Base-by-base conservation (phyloP, 2,888 invertebrate species). In the Tipula vernalis region DNA sequence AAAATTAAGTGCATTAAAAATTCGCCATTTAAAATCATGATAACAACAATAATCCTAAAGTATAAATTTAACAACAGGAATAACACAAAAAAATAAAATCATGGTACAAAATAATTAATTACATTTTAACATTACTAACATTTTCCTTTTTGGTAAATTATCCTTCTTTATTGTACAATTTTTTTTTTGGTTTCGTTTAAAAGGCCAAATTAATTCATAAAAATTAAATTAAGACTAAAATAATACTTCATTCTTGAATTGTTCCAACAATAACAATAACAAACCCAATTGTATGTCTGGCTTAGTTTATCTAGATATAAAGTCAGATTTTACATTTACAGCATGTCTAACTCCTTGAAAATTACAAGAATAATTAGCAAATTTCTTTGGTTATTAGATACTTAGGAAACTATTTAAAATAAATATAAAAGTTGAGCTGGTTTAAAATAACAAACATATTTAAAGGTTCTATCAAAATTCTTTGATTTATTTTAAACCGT, bases 181-280 rank as follows among this genome's bases (percentile, higher is more conserved):
- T 44, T 44, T 13, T 39, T 5, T n/a, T n/a, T n/a, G n/a, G n/a
- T 39, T 39, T 39, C 39, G 5, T 39, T 39, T 3, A 44, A 44
- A 44, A 44, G 44, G 12, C 10, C 44, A 44, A 44, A 44, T 44
- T 12, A 13, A 44, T 44, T 44, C 13, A 12, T n/a, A 44, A 44
- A 44, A 44, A 44, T n/a, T 44, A 44, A 44, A 44, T 44, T 44
- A 44, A 44, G 44, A 39, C 39, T 39, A 39, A 39, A 39, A 4
- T 3, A 39, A 39, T 39, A 5, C 39, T 28, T 83, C 18, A n/a
- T 28, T 44, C 10, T 51, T 6, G 28, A 87, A 87, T 87, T 87
- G 71, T 83, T 47, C 87, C 87, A 84, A 86, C 86, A 86, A 86
- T 86, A 85, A 87, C 86, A 44, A 12, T 86, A 42, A 57, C 87